These are phyloP conservation scores for Epinotia bilunana DNA, from an alignment of 2,888 invertebrate species.

Conservation along the genomic window DNA sequence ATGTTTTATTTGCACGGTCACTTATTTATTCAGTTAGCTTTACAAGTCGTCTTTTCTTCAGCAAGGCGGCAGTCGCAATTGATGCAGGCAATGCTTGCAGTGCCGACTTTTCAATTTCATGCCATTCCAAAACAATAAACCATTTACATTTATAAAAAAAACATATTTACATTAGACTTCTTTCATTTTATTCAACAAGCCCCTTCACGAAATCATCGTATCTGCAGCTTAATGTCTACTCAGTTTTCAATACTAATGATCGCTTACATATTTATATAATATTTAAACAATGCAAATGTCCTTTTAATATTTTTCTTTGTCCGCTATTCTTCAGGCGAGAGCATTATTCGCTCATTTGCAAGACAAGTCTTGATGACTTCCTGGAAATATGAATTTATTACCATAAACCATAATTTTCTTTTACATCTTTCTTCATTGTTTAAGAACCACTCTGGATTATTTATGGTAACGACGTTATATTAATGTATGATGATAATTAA, in stretches of 20 bases:
- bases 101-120: too few relatives aligned
- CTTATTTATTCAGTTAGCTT: too few relatives aligned
- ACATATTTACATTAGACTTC: too few relatives aligned
- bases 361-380: constrained; percentile 41
- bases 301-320: constrained; percentile 41
- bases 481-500: neutral
- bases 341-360: constrained; percentile 45
- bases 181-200: neutral
- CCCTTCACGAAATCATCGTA: neutral
- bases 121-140: too few relatives aligned
- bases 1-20: too few relatives aligned
- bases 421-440: constrained; percentile 36
- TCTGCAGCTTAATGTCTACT: neutral
- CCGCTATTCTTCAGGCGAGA: constrained; percentile 12
- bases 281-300: constrained; percentile 38
- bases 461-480: neutral
- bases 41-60: too few relatives aligned
- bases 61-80: too few relatives aligned
- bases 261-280: constrained; percentile 41
- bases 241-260: constrained; percentile 32
- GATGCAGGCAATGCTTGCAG: too few relatives aligned
- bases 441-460: constrained; percentile 25
- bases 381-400: constrained; percentile 43
- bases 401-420: constrained; percentile 40
- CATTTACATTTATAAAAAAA: too few relatives aligned